Evolutionary conservation across 2,888 invertebrate genomes (phyloP).

Genomic region (Cephalotes varians): DNA sequence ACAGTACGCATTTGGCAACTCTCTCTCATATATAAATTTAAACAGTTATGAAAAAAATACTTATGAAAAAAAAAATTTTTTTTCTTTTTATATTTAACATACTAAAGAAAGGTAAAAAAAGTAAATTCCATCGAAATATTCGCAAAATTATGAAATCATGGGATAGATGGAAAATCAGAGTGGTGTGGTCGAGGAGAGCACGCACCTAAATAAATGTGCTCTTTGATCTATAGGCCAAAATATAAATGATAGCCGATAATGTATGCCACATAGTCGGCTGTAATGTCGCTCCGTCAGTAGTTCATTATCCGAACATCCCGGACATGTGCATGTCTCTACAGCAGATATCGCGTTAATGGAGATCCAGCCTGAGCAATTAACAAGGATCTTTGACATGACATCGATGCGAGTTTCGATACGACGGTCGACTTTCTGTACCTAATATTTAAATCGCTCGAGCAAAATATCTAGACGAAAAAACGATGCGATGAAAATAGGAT

Average conservation of each 20-base stretch:
- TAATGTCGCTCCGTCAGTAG: constrained; percentile 33
- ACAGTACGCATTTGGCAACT: too few species aligned
- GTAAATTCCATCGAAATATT: neutral
- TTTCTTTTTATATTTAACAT: neutral
- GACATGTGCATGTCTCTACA: constrained; percentile 32
- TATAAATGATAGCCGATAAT: constrained; percentile 37
- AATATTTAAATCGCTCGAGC: neutral
- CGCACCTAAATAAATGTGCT: constrained; percentile 3
- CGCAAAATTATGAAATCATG: neutral
- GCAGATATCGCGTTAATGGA: constrained; percentile 36
- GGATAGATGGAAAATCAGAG: neutral
- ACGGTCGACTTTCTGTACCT: neutral
- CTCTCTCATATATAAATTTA: too few species aligned
- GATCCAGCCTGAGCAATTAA: constrained; percentile 41
- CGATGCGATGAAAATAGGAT: too few species aligned
- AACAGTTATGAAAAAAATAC: neutral
- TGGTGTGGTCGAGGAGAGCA: neutral
- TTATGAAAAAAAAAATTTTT: too few species aligned
- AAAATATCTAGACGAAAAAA: neutral
- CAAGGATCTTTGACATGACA: neutral
- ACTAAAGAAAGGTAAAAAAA: neutral
- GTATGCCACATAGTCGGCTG: neutral
- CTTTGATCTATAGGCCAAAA: constrained; percentile 34
- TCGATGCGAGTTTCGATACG: neutral
- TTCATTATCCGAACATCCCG: constrained; percentile 44